These are phyloP conservation scores for Diadema setosum DNA, from an alignment of 35 echinoderm and acorn worm genomes.

Conservation along the genomic window DNA sequence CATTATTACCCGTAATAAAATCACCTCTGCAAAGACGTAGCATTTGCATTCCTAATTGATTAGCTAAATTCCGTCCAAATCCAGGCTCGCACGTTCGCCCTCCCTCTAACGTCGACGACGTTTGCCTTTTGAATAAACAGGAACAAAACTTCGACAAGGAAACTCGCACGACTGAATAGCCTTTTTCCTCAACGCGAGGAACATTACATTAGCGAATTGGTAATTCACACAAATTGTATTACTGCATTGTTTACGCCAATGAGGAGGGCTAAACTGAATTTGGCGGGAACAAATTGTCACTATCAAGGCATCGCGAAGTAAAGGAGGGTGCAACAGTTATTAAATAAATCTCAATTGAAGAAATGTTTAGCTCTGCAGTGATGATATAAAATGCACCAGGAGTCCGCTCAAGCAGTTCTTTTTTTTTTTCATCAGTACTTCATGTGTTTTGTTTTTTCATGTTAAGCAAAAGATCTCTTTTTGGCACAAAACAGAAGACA, in stretches of 20 bases:
- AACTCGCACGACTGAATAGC: not conserved
- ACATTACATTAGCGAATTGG: slow-evolving; percentile 29
- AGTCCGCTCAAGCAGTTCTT: not conserved
- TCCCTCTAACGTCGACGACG: not conserved
- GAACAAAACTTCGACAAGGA: not conserved
- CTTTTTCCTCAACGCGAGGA: not conserved
- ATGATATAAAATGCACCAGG: not conserved
- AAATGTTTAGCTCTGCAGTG: not conserved
- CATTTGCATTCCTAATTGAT: slow-evolving; percentile 2
- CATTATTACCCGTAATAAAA: too few relatives aligned
- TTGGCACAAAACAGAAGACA: too few relatives aligned
- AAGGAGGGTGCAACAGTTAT: slow-evolving; percentile 1
- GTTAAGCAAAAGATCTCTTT: too few relatives aligned
- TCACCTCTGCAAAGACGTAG: too few relatives aligned
- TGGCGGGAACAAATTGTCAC: not conserved
- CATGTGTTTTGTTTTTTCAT: too few relatives aligned
- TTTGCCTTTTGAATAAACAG: not conserved
- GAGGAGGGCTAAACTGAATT: slow-evolving; percentile 4
- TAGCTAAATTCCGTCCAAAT: not conserved
- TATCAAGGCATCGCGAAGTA: not conserved
- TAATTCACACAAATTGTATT: slow-evolving; percentile 25
- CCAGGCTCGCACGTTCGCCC: not conserved
- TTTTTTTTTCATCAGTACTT: too few relatives aligned
- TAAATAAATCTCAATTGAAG: slow-evolving; percentile 10
- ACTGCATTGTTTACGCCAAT: slow-evolving; percentile 17